These are phyloP conservation scores for Tenthredo scrophulariae DNA, from an alignment of 2,888 invertebrate genomes.

Conservation along the genomic window DNA sequence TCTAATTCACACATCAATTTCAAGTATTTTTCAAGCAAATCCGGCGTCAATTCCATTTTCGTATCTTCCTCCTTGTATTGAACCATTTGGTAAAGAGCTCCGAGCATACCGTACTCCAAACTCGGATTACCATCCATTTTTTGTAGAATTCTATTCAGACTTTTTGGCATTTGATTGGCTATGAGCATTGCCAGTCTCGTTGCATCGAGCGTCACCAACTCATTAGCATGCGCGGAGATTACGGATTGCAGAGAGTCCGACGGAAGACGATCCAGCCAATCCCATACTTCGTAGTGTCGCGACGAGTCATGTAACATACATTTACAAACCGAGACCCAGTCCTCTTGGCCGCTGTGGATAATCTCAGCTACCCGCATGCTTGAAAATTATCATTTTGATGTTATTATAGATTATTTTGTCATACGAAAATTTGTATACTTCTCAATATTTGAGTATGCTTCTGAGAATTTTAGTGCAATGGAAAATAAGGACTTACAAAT, in stretches of 20 bases:
- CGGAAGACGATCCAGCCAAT: constrained; percentile 71
- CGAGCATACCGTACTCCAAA: constrained; percentile 69
- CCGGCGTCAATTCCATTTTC: constrained; percentile 71
- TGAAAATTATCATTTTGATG: not conserved
- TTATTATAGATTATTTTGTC: not conserved
- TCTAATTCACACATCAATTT: constrained; percentile 75
- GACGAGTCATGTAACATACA: constrained; percentile 71
- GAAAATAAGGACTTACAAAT: constrained; percentile 72
- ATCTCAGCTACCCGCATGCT: constrained; percentile 71
- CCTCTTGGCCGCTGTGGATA: constrained; percentile 73
- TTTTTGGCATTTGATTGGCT: constrained; percentile 71
- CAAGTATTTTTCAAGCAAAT: constrained; percentile 73
- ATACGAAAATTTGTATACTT: too few relatives aligned
- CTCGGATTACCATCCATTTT: constrained; percentile 69
- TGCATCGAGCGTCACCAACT: constrained; percentile 69
- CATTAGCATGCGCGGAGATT: constrained; percentile 64
- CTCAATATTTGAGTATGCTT: too few relatives aligned
- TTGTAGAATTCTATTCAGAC: constrained; percentile 71
- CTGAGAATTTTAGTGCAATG: not conserved
- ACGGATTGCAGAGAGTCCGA: constrained; percentile 67
- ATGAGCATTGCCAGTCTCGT: constrained; percentile 69
- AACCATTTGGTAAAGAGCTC: constrained; percentile 68
- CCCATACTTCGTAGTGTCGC: constrained; percentile 72
- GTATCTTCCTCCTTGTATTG: constrained; percentile 68
- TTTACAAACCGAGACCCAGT: constrained; percentile 75